A percentile compares a stretch with the other conserved stretches of the same genome.
Conservation (phyloP, 2,888 invertebrate species). For the Archips xylosteana region DNA sequence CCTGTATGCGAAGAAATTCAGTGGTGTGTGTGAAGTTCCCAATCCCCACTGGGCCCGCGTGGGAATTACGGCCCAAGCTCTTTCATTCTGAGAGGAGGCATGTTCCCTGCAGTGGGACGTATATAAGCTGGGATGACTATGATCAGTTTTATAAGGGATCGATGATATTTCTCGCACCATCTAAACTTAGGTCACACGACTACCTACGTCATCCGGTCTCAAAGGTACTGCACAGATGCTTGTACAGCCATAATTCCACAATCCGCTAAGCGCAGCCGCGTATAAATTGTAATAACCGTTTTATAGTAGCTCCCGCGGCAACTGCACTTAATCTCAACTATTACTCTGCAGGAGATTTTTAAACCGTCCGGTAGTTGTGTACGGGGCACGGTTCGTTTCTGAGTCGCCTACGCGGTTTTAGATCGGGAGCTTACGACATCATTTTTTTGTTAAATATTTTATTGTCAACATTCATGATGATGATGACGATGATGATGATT, state of each 20-base stretch:
- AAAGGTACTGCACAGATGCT: constrained; percentile 16
- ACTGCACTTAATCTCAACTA: constrained; percentile 79
- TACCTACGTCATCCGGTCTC: constrained; percentile 16
- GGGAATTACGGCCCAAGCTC: too few relatives aligned
- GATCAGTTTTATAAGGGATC: too few relatives aligned
- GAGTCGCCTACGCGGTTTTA: constrained; percentile 22
- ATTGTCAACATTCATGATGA: too few relatives aligned
- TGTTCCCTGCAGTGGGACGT: too few relatives aligned
- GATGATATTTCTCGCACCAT: too few relatives aligned
- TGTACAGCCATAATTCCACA: constrained; percentile 34
- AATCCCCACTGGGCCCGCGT: too few relatives aligned
- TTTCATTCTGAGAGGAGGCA: neutral
- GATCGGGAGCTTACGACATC: neutral
- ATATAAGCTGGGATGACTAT: too few relatives aligned
- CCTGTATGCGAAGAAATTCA: too few relatives aligned
- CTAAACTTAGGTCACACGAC: neutral
- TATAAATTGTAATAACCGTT: constrained; percentile 82
- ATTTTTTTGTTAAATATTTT: neutral
- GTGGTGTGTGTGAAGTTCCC: too few relatives aligned
- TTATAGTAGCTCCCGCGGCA: constrained; percentile 74
- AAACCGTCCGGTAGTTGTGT: constrained; percentile 72
- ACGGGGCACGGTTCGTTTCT: constrained; percentile 72
- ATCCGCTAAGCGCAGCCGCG: constrained; percentile 49
- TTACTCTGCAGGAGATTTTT: constrained; percentile 77
- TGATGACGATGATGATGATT: too few relatives aligned